Percentiles rank a stretch among this genome's conserved stretches.
phyloP scores from a whole-genome alignment of 2,888 invertebrate species.

The Plebejus melissa region DNA sequence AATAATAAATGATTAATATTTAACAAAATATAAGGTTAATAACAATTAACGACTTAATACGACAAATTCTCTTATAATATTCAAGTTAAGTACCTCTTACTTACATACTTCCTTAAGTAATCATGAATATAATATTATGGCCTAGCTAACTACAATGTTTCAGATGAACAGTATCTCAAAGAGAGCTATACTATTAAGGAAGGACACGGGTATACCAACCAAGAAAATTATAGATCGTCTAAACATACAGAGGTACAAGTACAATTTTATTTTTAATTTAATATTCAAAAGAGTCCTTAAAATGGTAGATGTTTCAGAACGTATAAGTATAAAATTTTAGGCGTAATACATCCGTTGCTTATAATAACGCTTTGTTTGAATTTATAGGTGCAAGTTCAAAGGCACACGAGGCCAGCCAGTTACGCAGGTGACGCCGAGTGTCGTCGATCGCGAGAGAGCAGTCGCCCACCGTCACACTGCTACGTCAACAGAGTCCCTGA shows the following conservation, averaged over 20 bases:
- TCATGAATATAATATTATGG: neutral
- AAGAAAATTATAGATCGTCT: constrained; percentile 57
- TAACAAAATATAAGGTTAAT: neutral
- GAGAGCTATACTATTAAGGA: constrained; percentile 67
- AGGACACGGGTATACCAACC: constrained; percentile 62
- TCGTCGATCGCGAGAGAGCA: constrained; percentile 38
- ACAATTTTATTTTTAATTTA: neutral
- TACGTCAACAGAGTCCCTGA: constrained; percentile 49
- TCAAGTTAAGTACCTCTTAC: neutral
- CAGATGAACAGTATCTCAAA: constrained; percentile 72
- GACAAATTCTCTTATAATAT: neutral
- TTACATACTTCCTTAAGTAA: neutral
- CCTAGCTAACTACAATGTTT: constrained; percentile 35
- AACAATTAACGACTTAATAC: neutral
- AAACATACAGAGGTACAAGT: constrained; percentile 63
- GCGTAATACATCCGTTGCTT: no score
- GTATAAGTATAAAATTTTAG: no score
- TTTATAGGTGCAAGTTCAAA: constrained; percentile 53
- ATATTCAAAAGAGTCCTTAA: no score
- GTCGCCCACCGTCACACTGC: constrained; percentile 42
- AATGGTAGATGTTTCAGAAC: no score
- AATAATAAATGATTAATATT: neutral
- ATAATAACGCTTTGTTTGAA: neutral
- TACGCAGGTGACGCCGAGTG: constrained; percentile 59
- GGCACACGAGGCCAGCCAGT: constrained; percentile 63